These are phyloP conservation scores for Bradypodion ventrale DNA, from an alignment of 2,797 vertebrate genomes.

Conservation along the genomic window DNA sequence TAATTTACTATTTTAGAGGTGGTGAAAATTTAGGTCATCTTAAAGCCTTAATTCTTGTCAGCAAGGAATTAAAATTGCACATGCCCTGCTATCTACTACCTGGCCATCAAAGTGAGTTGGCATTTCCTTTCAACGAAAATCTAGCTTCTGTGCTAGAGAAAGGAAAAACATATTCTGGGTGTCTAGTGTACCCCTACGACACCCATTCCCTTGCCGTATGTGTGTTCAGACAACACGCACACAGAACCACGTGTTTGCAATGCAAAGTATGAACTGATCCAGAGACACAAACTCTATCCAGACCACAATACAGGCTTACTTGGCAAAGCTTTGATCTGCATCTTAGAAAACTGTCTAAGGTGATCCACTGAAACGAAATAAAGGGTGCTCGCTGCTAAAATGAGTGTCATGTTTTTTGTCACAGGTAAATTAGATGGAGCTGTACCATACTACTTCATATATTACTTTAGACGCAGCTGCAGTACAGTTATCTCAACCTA, in stretches of 20 bases:
- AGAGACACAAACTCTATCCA: not conserved
- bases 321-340: not conserved
- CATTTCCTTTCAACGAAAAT: not conserved
- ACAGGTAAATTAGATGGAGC: not conserved
- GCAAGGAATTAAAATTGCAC: rapidly evolving
- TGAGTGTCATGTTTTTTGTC: not conserved
- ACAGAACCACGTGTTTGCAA: not conserved
- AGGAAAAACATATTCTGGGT: rapidly evolving
- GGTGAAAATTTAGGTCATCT: rapidly evolving
- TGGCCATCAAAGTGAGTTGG: rapidly evolving
- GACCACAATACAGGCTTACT: not conserved
- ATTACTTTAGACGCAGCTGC: not conserved
- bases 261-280: not conserved
- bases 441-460: no score
- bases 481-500: not conserved
- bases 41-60: not conserved
- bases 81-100: rapidly evolving
- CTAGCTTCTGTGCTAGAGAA: rapidly evolving
- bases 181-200: not conserved
- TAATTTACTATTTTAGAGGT: not conserved
- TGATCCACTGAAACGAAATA: not conserved
- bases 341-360: not conserved
- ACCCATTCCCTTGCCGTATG: no score
- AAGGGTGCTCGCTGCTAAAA: not conserved
- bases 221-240: no score